These are phyloP conservation scores for Minunthozetes semirufus DNA, from an alignment of 2,888 invertebrate genomes.

Conservation along the genomic window DNA sequence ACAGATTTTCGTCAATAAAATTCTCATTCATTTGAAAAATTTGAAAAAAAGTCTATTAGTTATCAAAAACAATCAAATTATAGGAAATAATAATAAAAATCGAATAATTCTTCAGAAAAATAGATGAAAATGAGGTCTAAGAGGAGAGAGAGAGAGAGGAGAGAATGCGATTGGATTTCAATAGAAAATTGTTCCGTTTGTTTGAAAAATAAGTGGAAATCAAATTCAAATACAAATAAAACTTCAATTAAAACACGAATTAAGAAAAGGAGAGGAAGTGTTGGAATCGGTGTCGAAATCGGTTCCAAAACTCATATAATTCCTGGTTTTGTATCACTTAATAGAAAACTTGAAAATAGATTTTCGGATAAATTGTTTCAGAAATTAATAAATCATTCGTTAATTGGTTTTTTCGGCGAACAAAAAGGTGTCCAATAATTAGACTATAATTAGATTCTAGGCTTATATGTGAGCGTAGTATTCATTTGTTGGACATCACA, in stretches of 20 bases:
- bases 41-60: no score
- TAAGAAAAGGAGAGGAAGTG: background rate
- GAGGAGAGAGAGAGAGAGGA: background rate
- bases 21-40: no score
- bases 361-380: background rate
- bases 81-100: no score
- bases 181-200: constrained; percentile 15
- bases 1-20: no score
- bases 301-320: background rate
- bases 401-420: background rate
- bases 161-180: background rate
- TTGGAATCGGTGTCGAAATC: background rate
- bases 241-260: background rate
- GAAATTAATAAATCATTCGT: background rate
- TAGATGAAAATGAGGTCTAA: background rate
- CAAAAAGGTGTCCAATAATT: background rate
- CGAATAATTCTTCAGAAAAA: background rate
- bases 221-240: no score
- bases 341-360: background rate
- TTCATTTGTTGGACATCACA: constrained; percentile 54
- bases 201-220: constrained; percentile 9
- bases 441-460: constrained; percentile 52
- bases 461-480: constrained; percentile 54
- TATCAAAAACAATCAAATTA: no score
- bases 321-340: constrained; percentile 2